These are phyloP conservation scores for Phaonia tiefii DNA, from an alignment of 2,888 invertebrate species.

Conservation along the genomic window DNA sequence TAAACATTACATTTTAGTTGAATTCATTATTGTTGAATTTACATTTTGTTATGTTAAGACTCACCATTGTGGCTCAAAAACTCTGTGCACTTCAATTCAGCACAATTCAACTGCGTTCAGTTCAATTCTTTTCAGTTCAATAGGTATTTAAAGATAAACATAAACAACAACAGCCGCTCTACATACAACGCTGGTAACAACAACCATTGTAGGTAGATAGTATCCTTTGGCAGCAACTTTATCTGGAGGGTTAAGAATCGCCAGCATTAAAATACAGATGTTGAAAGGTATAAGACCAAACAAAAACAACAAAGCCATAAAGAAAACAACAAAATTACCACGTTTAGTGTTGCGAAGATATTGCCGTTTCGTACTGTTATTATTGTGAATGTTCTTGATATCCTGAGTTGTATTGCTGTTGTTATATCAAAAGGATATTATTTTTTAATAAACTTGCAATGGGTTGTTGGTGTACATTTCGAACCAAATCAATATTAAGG, in stretches of 20 bases:
- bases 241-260: constrained; percentile 16
- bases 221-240: neutral
- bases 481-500: constrained; percentile 40
- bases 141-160: constrained; percentile 50
- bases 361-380: constrained; percentile 11
- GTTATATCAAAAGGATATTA: constrained; percentile 48
- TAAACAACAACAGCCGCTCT: constrained; percentile 24
- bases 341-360: constrained; percentile 9
- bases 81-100: neutral
- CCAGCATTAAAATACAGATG: constrained; percentile 18
- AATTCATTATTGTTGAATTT: constrained; percentile 62
- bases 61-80: neutral
- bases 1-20: constrained; percentile 25
- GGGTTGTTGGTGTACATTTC: constrained; percentile 62
- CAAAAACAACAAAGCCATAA: constrained; percentile 11
- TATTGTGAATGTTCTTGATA: constrained; percentile 31
- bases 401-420: constrained; percentile 15
- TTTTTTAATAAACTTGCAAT: constrained; percentile 62
- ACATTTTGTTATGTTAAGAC: constrained; percentile 53
- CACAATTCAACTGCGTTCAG: neutral
- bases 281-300: neutral
- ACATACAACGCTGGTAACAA: neutral
- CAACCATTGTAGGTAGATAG: neutral
- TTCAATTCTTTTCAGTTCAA: constrained; percentile 36
- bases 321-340: constrained; percentile 27